Conservation (phyloP, 2,888 invertebrate genomes). For the Diplazon laetatorius region DNA sequence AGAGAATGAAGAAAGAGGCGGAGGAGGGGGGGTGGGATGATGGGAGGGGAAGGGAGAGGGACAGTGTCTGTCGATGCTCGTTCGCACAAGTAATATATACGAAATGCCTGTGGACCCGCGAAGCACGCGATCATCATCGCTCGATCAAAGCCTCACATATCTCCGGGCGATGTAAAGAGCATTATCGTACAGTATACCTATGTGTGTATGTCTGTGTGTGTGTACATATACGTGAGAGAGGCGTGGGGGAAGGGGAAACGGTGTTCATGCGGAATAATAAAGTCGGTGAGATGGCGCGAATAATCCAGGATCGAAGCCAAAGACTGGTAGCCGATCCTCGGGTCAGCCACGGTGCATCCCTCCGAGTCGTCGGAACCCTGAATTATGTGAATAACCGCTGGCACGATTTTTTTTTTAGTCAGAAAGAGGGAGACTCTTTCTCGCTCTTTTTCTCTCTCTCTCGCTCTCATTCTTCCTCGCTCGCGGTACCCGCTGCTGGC, state of each 20-base stretch:
- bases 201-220: no score
- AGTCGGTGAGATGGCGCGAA: conserved; percentile 55
- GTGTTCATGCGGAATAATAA: conserved; percentile 54
- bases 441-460: not conserved
- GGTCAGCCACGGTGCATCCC: conserved; percentile 67
- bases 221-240: not conserved
- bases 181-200: conserved; percentile 18
- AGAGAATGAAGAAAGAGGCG: not conserved
- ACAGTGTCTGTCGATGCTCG: not conserved
- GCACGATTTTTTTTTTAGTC: conserved; percentile 50
- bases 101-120: conserved; percentile 40
- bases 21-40: no score
- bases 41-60: no score
- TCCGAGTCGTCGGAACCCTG: conserved; percentile 76
- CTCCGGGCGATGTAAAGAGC: conserved; percentile 52
- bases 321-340: conserved; percentile 62
- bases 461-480: not conserved
- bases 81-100: conserved; percentile 40
- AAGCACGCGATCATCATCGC: conserved; percentile 56
- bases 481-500: conserved; percentile 14
- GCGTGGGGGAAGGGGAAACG: conserved; percentile 4
- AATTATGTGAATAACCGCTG: conserved; percentile 80
- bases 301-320: conserved; percentile 51
- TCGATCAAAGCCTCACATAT: conserved; percentile 50
- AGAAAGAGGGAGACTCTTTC: not conserved